Evolutionary conservation across 2,888 invertebrate species (phyloP), one percentile per base, ranked within the genome.

Genomic region (Lymantria dispar): DNA sequence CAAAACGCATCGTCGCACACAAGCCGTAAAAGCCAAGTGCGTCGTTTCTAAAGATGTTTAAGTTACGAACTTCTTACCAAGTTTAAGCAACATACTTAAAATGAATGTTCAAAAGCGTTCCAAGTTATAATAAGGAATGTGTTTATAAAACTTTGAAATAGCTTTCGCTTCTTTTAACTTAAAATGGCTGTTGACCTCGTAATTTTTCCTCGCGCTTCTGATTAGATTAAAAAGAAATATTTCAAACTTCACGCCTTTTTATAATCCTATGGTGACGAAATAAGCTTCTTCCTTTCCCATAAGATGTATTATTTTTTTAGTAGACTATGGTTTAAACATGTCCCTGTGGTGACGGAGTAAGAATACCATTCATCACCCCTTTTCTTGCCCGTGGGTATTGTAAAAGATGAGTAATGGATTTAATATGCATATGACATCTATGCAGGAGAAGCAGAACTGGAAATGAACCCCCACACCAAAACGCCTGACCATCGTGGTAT

Each of bases 101-200:
- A n/a, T 30, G 13, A 45, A 45, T 30, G 30, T n/a, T 39, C 45
- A 10, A 44, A 45, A 14, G 12, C 37, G n/a, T 45, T 45, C n/a
- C 1, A 30, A 45, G 22, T 45, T 30, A 44, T 44, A 43, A 48
- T 36, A 42, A 22, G 41, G 12, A 37, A 10, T 37, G 42, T 40
- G 31, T 40, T 47, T 40, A 36, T 47, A 41, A 40, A 44, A 44
- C 37, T 44, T 44, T 44, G 8, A 14, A 14, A 36, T 45, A 9
- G 11, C 45, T 30, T 22, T 29, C n/a, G 10, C n/a, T 30, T 29
- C 15, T 38, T 37, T 45, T 38, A n/a, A 15, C n/a, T 37, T n/a
- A n/a, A 14, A n/a, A n/a, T 30, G 12, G 15, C 30, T 15, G 13
- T 10, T 10, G 9, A 43, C n/a, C 3, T 22, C 42, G n/a, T 29